Conservation (phyloP, 2,113 vertebrate species). For the Anthoscopus minutus region DNA sequence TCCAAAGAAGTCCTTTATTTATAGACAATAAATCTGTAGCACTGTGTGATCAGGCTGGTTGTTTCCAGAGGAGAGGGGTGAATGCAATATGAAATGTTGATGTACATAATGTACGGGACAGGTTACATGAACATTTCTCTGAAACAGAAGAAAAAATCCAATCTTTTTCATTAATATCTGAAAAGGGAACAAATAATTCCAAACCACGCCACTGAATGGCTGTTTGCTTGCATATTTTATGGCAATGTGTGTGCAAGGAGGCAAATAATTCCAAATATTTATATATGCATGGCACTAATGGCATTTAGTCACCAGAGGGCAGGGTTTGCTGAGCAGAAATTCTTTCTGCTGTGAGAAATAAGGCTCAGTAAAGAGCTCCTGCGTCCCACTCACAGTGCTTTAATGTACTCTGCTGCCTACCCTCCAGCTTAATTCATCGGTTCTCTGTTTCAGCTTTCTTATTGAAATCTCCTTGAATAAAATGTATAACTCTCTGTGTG, state of each 20-base stretch:
- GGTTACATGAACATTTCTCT: neutral
- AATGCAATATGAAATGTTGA: neutral
- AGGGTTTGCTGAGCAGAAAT: conserved; percentile 60
- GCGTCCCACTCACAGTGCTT: neutral
- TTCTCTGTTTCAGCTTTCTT: neutral
- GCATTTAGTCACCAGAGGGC: conserved; percentile 71
- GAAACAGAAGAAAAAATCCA: neutral
- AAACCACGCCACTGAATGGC: neutral
- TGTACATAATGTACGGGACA: neutral
- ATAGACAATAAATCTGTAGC: neutral
- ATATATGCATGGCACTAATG: neutral
- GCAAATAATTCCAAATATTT: neutral
- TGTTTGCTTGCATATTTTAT: neutral
- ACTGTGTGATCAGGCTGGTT: neutral
- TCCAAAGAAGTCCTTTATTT: neutral
- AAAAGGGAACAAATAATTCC: neutral
- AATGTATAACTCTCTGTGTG: neutral
- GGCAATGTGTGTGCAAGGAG: neutral
- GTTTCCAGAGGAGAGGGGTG: neutral
- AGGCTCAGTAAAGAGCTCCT: neutral
- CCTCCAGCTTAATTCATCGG: neutral
- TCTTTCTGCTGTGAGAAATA: neutral
- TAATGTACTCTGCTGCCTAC: neutral
- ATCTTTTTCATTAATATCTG: neutral
- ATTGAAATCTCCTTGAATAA: neutral